Evolutionary conservation across 2,797 vertebrate genomes (phyloP), one percentile per base, ranked within the genome.

Genomic region (Ammospiza maritima): DNA sequence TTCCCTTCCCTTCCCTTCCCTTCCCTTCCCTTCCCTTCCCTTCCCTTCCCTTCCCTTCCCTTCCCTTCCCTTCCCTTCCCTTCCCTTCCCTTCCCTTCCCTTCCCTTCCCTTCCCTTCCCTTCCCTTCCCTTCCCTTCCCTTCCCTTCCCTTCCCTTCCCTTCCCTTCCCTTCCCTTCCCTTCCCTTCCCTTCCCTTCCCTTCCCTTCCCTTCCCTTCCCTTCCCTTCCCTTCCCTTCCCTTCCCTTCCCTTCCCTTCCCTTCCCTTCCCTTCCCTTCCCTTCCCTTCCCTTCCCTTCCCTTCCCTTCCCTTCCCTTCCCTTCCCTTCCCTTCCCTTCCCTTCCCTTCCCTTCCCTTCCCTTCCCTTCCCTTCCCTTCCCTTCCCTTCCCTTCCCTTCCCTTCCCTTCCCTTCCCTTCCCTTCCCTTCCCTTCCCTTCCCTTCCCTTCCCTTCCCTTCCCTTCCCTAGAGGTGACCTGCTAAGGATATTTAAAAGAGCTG

Each of bases 401-500:
- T 40, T 15, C 40, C 40, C 40, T 40, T 15, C 73, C 16, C 62
- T 20, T 44, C 1, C 0, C 42, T 78, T 6, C 13, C 38, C 38
- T 40, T 13, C 38, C 38, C 38, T 6, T 6, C 13, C 38, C 38
- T 40, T 13, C 38, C 38, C 38, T 40, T 13, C 38, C 38, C 38
- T 40, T 13, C 38, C 38, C 38, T 40, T 13, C 38, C 38, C 38
- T 11, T 13, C 11, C 38, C 38, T 40, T 34, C 73, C 16, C 62
- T 20, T 44, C 1, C 0, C 42, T 78, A 58, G 64, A 90, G 45
- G 77, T 83, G 87, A 89, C 72, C 65, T 89, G 77, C 80, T 79
- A 89, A 73, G 84, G 74, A 44, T 80, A 64, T 95, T 95, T 92
- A 45, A 87, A 90, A 86, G 64, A 92, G 21, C 64, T 93, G 81